Base-by-base conservation (phyloP, 2,797 vertebrate species). In the Melanotaenia pygmaea region DNA sequence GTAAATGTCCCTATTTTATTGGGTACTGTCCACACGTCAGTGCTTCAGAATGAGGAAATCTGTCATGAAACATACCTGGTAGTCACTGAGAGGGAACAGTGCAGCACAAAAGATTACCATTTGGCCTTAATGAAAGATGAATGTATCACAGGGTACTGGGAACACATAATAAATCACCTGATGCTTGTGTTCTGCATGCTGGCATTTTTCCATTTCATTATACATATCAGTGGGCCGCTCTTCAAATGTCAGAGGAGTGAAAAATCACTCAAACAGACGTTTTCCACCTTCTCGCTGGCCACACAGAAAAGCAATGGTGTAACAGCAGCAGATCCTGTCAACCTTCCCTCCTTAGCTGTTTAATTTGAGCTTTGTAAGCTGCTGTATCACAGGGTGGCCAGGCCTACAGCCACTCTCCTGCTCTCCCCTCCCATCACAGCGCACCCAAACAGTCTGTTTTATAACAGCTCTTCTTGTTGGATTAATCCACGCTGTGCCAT, bases 401-500 rank as follows among this genome's bases (percentile, higher is more conserved):
- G 60, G 57, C 70, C 78, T 37, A 58, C 61, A 54, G 68, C 66
- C 45, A 59, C 89, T 50, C 76, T 69, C 37, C 24, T 10, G 1
- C 66, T 40, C 76, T 65, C 70, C 80, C 68, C 77, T 70, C 81
- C 77, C 77, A 9, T 62, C 74, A 32, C 50, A 66, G 75, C 77
- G 81, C 73, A 64, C 68, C 12, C 73, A 88, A 82, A 88, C 76
- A 87, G 89, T 74, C 59, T 69, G 74, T 92, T 94, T 91, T 84
- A 92, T 76, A 94, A 86, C 64, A 85, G 82, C 64, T 81, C 87
- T 86, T 56, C 40, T 81, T 71, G 83, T 81, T 83, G 86, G 89
- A 91, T 90, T 91, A 88, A 88, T 85, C 63, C 83, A 77, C 40
- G 75, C 82, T 57, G 77, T 87, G 84, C 79, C 86, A 88, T 68